Evolutionary conservation across 2,797 vertebrate species (phyloP), one percentile per base, ranked within the genome.

Genomic region (Centropyge bicolor): DNA sequence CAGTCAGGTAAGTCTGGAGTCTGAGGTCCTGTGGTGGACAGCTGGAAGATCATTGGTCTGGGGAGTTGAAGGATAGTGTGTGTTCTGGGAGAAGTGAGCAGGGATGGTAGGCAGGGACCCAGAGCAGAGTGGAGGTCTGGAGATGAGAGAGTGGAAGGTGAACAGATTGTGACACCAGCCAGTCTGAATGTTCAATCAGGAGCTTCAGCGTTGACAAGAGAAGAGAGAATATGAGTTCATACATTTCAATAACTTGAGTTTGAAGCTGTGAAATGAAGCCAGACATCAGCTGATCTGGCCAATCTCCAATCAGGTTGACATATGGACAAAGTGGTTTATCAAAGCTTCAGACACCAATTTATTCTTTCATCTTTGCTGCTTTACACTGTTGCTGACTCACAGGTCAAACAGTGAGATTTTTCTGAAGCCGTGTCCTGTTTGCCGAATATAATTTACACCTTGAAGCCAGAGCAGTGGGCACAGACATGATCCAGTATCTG

Each of bases 331-430:
- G 14, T 5, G 1, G 54, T 59, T 68, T 19, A 68, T 82, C 70
- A 80, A 70, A 86, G 66, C 74, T 76, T 78, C 70, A 54, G 43
- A 22, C 55, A 67, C 41, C 14, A 14, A 51, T 75, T 71, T 76
- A 22, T n/a, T 48, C n/a, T 49, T 79, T 24, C 16, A 9, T 45
- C 51, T 24, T 41, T 17, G 14, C 70, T n/a, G 54, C 54, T 41
- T 43, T 24, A 1, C 24, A 10, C 56, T 49, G 8, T 17, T 4
- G 35, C 20, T 41, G 38, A n/a, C 55, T 22, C 8, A 16, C 12
- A 3, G 19, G 19, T 11, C 62, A 59, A 57, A 22, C 9, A 11
- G 61, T 17, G 27, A 78, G 68, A 57, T 74, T 56, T 74, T 35
- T 68, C 59, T 68, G 40, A 68, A 69, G 40, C 24, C 57, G 8